Percentiles rank a stretch among this genome's conserved stretches.
Conservation (phyloP, 2,113 vertebrate genomes). For the Leptodactylus fuscus region DNA sequence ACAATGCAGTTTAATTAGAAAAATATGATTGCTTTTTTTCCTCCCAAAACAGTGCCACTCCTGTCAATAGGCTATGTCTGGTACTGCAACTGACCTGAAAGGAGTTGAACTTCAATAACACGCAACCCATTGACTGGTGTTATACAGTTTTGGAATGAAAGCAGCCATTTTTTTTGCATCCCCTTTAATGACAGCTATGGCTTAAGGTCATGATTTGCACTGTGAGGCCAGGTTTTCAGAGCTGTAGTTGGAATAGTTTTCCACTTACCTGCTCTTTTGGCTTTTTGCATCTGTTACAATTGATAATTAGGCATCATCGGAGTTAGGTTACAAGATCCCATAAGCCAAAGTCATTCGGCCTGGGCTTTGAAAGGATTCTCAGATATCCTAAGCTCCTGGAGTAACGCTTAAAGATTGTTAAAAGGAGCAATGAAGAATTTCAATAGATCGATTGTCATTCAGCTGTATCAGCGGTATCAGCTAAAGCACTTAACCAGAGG, state of each 20-base stretch:
- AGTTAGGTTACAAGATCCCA: neutral
- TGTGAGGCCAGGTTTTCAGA: neutral
- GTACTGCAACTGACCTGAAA: neutral
- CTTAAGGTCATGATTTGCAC: neutral
- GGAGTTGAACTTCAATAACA: neutral
- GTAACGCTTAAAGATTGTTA: conserved; percentile 22
- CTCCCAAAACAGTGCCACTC: neutral
- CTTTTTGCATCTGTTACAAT: conserved; percentile 6
- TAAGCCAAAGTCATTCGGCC: neutral
- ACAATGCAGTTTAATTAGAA: neutral
- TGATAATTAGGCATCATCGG: conserved; percentile 14
- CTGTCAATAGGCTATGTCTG: neutral
- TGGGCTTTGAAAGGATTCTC: neutral
- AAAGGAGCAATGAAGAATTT: neutral
- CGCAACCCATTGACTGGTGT: neutral
- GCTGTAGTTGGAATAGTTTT: neutral
- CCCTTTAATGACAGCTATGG: neutral
- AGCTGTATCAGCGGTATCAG: conserved; percentile 24
- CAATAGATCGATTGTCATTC: conserved; percentile 19
- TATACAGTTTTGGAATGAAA: neutral
- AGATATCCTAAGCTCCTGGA: conserved; percentile 6
- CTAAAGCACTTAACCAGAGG: conserved; percentile 54
- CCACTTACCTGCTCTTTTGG: neutral
- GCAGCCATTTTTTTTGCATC: neutral
- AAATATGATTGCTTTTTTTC: neutral